These are phyloP conservation scores for Neoscelio sp. DNA, from an alignment of 2,888 invertebrate genomes.

Conservation along the genomic window DNA sequence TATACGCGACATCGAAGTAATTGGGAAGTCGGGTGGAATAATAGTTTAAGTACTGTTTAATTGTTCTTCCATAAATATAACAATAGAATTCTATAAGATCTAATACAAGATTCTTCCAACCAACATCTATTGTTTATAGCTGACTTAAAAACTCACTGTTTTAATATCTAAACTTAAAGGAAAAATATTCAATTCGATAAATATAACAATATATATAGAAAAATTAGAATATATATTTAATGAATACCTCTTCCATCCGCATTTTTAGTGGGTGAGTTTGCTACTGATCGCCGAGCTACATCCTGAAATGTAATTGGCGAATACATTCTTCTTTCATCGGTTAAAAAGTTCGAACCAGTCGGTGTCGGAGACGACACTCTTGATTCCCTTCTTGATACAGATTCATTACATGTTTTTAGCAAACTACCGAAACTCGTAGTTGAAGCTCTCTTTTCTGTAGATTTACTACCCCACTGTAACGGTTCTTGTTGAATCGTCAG, in stretches of 20 bases:
- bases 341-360: conserved; percentile 76
- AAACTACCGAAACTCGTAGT: conserved; percentile 48
- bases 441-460: conserved; percentile 80
- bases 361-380: conserved; percentile 72
- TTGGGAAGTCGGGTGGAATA: no score
- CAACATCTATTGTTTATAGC: no score
- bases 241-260: conserved; percentile 79
- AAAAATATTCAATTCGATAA: no score
- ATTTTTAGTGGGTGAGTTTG: conserved; percentile 88
- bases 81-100: no score
- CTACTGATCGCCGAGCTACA: conserved; percentile 91
- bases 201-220: no score
- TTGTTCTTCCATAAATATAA: no score
- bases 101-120: no score
- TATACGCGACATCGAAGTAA: no score
- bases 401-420: conserved; percentile 58
- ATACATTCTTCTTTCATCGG: conserved; percentile 89
- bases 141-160: no score
- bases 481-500: conserved; percentile 78
- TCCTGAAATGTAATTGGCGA: conserved; percentile 94
- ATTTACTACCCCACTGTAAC: conserved; percentile 80
- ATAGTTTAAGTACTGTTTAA: no score
- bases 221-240: no score
- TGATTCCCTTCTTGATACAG: conserved; percentile 68
- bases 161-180: conserved; percentile 27